Evolutionary conservation across 2,888 invertebrate genomes (phyloP), one percentile per base, ranked within the genome.

Genomic region (Machimus rusticus): DNA sequence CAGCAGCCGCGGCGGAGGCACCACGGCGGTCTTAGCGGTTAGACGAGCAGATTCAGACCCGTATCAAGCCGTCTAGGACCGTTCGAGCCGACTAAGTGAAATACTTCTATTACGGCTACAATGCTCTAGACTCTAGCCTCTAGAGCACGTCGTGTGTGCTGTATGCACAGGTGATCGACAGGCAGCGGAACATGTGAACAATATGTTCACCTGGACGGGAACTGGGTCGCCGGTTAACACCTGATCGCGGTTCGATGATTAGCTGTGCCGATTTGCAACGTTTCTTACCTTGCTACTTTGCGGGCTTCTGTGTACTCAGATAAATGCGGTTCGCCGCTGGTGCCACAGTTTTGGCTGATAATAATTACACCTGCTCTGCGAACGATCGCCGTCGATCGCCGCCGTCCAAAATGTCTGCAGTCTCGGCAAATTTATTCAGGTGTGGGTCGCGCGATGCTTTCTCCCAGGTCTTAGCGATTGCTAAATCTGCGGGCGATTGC

Each of bases 161-260:
- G 66, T 74, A 37, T n/a, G n/a, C 46, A 39, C 86, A 86, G 66
- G 39, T 86, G 86, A 86, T 86, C 86, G 86, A 86, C 86, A 79
- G 77, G 34, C 86, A 43, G 78, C 43, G 86, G 57, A 86, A 79
- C 78, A 86, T 86, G 46, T 86, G 86, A 86, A 86, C 86, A 86
- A 86, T 86, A 86, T 86, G 86, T 78, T 86, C 86, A 86, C 86
- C 66, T 86, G 86, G 86, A 28, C 57, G 57, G 86, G 66, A 86
- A 86, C 76, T 86, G 55, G 86, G 86, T 79, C 86, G 78, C 78
- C 78, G 76, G 57, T 86, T 86, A 86, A 79, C 86, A 86, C 86
- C 86, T 86, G 86, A 86, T 86, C 78, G 78, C 78, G 78, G 86
- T 79, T 86, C 86, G 86, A 86, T 79, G 86, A 86, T 86, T 86